phyloP scores from a whole-genome alignment of 1,140 invertebrate genomes.

The Argopecten irradians region DNA sequence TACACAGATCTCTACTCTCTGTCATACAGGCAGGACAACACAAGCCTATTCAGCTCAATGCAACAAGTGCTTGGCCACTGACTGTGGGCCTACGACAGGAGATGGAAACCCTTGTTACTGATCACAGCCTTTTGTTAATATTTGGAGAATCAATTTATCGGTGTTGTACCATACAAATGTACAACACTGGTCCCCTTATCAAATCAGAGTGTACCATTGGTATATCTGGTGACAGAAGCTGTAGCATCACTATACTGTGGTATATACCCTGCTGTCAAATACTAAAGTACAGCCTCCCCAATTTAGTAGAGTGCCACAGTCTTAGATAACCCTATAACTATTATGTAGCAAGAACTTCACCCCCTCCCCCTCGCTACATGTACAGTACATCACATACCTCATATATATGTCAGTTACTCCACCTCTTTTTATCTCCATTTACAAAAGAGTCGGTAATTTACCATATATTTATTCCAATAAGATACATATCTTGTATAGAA shows the following conservation, averaged over 20 bases:
- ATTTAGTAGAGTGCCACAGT: no score
- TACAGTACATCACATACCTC: no score
- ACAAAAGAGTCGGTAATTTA: no score
- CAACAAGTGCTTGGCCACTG: neutral
- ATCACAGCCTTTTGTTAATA: slow-evolving; percentile 9
- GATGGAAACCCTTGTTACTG: neutral
- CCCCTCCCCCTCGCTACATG: no score
- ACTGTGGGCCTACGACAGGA: neutral
- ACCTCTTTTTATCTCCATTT: no score
- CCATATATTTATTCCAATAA: no score
- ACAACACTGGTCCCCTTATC: neutral
- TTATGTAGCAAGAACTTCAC: no score
- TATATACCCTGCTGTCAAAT: no score
- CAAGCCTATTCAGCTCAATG: slow-evolving; percentile 14
- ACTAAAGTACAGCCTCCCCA: no score
- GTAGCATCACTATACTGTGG: neutral
- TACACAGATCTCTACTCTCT: neutral
- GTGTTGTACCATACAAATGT: slow-evolving; percentile 6
- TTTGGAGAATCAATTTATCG: slow-evolving; percentile 12
- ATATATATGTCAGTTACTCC: no score
- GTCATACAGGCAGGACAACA: neutral
- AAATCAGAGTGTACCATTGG: neutral
- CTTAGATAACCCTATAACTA: no score
- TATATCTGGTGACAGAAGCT: neutral
- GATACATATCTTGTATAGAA: no score